Conservation (phyloP, 2,797 vertebrate genomes). For the Kryptopterus vitreolus region DNA sequence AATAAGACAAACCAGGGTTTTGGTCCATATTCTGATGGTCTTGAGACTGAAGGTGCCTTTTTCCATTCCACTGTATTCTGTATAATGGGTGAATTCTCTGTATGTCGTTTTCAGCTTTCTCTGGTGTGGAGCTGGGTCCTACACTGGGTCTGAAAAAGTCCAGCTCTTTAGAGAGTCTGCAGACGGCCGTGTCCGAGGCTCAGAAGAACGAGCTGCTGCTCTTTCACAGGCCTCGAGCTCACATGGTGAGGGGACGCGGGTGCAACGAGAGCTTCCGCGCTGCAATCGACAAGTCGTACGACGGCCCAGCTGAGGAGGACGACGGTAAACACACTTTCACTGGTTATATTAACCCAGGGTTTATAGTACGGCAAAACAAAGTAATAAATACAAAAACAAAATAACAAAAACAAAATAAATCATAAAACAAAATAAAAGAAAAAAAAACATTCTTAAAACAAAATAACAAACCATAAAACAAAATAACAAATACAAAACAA, state of each 20-base stretch:
- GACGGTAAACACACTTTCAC: conserved; percentile 73
- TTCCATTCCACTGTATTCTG: neutral
- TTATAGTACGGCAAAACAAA: too few relatives aligned
- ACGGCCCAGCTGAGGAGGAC: conserved; percentile 86
- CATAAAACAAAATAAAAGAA: too few relatives aligned
- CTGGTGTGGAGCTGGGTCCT: conserved; percentile 83
- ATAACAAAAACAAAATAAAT: too few relatives aligned
- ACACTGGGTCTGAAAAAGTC: conserved; percentile 94
- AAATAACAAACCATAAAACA: too few relatives aligned
- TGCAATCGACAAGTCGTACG: conserved; percentile 95
- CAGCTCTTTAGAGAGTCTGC: conserved; percentile 94
- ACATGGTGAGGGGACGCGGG: conserved; percentile 92
- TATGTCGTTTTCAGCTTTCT: conserved; percentile 14
- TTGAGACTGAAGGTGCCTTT: neutral
- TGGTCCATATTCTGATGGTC: neutral
- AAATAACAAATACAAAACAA: too few relatives aligned
- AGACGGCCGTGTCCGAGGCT: conserved; percentile 91
- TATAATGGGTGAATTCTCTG: neutral
- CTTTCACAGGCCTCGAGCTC: conserved; percentile 89
- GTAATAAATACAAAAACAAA: too few relatives aligned
- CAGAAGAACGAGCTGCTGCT: conserved; percentile 87
- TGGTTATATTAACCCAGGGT: neutral
- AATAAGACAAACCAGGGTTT: neutral
- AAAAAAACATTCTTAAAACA: too few relatives aligned
- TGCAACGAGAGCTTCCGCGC: conserved; percentile 96